phyloP scores from a whole-genome alignment of 30 jellyfish, hydroid and myxozoan species.

The Sanderia malayensis region DNA sequence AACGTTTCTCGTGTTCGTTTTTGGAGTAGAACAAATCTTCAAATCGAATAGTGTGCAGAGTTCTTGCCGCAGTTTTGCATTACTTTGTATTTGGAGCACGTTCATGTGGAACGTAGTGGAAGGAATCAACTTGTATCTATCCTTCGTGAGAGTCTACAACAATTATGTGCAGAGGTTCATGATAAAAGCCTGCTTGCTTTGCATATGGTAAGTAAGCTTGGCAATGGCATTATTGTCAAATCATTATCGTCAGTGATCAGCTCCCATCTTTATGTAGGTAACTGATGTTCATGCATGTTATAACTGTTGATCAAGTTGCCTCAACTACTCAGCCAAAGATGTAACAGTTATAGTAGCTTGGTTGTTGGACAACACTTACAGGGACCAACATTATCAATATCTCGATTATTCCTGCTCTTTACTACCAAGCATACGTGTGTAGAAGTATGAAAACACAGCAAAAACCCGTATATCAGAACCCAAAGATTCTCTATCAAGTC shows the following conservation, averaged over 20 bases:
- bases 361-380: background rate
- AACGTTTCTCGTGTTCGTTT: slow-evolving; percentile 31
- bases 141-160: slow-evolving; percentile 15
- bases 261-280: background rate
- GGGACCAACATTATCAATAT: too few species aligned
- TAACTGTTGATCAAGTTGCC: background rate
- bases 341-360: background rate
- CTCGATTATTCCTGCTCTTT: too few species aligned
- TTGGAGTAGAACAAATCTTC: slow-evolving; percentile 14
- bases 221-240: too few species aligned
- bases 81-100: slow-evolving; percentile 25
- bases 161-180: slow-evolving; percentile 11
- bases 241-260: too few species aligned
- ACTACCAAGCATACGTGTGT: too few species aligned
- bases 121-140: slow-evolving; percentile 24
- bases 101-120: slow-evolving; percentile 49
- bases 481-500: too few species aligned
- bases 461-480: too few species aligned
- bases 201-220: slow-evolving; percentile 28
- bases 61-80: slow-evolving; percentile 25
- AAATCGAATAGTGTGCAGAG: background rate
- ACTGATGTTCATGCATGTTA: background rate
- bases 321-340: background rate
- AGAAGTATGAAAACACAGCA: too few species aligned
- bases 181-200: slow-evolving; percentile 19